A percentile compares a stretch with the other conserved stretches of the same genome.
These are phyloP conservation scores for Aradophagus sp. DNA, from an alignment of 1,140 invertebrate genomes.

Conservation along the genomic window DNA sequence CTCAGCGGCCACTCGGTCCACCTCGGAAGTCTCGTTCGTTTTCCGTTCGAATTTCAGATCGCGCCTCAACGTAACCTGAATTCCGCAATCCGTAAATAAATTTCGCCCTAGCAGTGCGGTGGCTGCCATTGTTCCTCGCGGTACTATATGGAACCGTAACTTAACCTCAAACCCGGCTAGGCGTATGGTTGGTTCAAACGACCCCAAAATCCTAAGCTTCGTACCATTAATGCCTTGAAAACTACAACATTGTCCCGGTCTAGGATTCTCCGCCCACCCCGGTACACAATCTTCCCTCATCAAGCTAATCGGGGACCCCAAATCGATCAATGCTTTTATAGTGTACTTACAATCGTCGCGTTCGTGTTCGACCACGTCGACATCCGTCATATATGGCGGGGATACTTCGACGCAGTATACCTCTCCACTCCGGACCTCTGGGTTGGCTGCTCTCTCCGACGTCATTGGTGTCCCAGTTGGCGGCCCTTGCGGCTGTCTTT, in stretches of 20 bases:
- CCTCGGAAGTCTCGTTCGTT: background rate
- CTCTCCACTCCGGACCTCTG: background rate
- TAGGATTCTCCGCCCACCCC: background rate
- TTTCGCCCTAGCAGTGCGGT: constrained; percentile 25
- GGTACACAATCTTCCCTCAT: constrained; percentile 1
- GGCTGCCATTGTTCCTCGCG: constrained; percentile 28
- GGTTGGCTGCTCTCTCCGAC: background rate
- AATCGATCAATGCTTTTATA: constrained; percentile 1
- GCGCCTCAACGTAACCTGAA: constrained; percentile 7
- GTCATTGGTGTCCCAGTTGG: background rate
- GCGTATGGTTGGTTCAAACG: constrained; percentile 8
- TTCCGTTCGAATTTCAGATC: constrained; percentile 17
- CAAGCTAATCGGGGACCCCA: constrained; percentile 15
- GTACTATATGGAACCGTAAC: constrained; percentile 25
- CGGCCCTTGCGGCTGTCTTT: no score
- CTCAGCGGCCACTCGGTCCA: background rate
- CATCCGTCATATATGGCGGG: background rate
- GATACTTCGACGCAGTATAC: background rate
- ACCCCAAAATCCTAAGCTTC: constrained; percentile 12
- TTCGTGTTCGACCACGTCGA: background rate
- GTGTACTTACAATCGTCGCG: constrained; percentile 1
- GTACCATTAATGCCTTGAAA: constrained; percentile 30
- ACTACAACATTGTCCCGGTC: background rate
- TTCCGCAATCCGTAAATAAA: background rate
- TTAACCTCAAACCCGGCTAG: background rate